Evolutionary conservation across 2,113 vertebrate genomes (phyloP), one percentile per base, ranked within the genome.

Genomic region (Willisornis vidua): DNA sequence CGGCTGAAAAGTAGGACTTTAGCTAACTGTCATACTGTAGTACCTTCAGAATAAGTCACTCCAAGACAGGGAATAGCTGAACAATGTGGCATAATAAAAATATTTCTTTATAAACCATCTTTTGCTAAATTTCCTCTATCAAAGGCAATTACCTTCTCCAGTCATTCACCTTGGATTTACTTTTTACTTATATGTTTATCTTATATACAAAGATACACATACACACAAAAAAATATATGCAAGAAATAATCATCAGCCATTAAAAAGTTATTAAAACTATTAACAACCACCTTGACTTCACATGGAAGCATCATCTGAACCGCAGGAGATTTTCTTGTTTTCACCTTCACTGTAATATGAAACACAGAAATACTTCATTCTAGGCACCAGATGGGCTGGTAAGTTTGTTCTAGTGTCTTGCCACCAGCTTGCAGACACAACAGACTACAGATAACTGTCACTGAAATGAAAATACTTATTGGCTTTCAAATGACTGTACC

Each of bases 331-430:
- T 82, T 90, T 83, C 54, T 84, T 88, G 59, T 52, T 90, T 95
- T 90, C 72, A 8, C 61, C 31, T 75, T 93, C 39, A 26, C 59
- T 86, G 13, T 77, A 90, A 74, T 67, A 88, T 13, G 55, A 87
- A 83, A 24, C 54, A 95, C 17, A 83, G 51, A 96, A 94, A 67
- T 76, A 59, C 31, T 85, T 90, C 28, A 49, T 88, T 96, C 48
- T 59, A 95, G 52, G 92, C 92, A 95, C 72, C 93, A 97, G 92
- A 96, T 93, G 94, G 93, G 39, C 85, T 93, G 82, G 52, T 86
- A 86, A 94, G 75, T 96, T 96, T 95, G 72, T 90, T 96, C 95
- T 90, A 88, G 75, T 96, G 87, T 92, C 95, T 94, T 94, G 68
- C 85, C 85, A 96, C 82, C 92, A 94, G 79, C 79, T 94, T 95